phyloP scores from a whole-genome alignment of 2,113 vertebrate genomes.

The Atractosteus spatula region DNA sequence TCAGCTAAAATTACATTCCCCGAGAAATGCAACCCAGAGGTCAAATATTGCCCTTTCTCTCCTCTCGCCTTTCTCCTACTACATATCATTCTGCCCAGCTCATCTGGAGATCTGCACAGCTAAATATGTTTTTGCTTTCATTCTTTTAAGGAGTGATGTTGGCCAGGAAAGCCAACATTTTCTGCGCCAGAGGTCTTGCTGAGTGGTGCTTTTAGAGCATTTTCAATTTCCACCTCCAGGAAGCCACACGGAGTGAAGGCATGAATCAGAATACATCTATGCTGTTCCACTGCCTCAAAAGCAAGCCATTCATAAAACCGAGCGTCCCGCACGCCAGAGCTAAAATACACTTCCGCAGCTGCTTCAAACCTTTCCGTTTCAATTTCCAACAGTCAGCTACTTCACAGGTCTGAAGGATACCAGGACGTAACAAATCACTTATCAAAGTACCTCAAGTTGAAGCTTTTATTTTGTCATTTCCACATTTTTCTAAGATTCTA shows the following conservation, averaged over 20 bases:
- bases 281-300: too few species aligned
- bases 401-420: too few species aligned
- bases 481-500: too few species aligned
- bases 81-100: slow-evolving; percentile 23
- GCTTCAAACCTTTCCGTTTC: too few species aligned
- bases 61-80: slow-evolving; percentile 19
- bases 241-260: not conserved
- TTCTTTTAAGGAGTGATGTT: not conserved
- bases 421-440: too few species aligned
- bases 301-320: too few species aligned
- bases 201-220: not conserved
- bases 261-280: not conserved
- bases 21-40: slow-evolving; percentile 69
- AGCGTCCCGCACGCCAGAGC: too few species aligned
- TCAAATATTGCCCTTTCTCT: slow-evolving; percentile 58
- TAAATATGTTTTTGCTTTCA: slow-evolving; percentile 66
- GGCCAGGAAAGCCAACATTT: not conserved
- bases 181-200: not conserved
- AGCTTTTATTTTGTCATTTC: too few species aligned
- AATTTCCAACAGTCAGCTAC: too few species aligned
- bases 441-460: too few species aligned
- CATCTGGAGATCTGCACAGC: slow-evolving; percentile 54
- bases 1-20: slow-evolving; percentile 89
- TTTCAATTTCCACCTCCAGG: not conserved
- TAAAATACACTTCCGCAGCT: too few species aligned